Percentiles rank a stretch among this genome's conserved stretches.
These are phyloP conservation scores for Drosophila borborema DNA, from an alignment of 2,888 invertebrate species.

Conservation along the genomic window DNA sequence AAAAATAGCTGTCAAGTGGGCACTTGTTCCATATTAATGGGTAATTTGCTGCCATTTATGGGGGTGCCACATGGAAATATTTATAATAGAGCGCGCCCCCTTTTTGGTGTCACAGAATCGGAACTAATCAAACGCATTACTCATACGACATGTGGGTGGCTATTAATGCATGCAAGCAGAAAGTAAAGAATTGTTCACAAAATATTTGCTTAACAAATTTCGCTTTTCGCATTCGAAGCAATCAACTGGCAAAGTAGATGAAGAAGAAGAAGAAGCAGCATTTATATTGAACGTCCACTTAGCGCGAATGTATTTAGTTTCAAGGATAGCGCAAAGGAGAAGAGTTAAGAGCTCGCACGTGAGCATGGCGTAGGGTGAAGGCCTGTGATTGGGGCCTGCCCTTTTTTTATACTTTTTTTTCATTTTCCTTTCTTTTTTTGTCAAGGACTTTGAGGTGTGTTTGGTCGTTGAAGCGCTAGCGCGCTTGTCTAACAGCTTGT, in stretches of 20 bases:
- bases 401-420: slow-evolving; percentile 13
- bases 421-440: slow-evolving; percentile 33
- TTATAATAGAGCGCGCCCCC: slow-evolving; percentile 42
- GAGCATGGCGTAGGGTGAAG: not conserved
- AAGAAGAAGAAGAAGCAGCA: not conserved
- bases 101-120: slow-evolving; percentile 28
- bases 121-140: slow-evolving; percentile 53
- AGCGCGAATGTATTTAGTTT: slow-evolving; percentile 59
- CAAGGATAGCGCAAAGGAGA: slow-evolving; percentile 59
- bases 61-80: slow-evolving; percentile 21
- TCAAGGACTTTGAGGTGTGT: slow-evolving; percentile 75
- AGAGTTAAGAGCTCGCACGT: slow-evolving; percentile 3
- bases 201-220: slow-evolving; percentile 53
- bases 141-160: slow-evolving; percentile 55
- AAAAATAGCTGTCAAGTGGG: slow-evolving; percentile 32
- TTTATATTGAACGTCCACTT: slow-evolving; percentile 50
- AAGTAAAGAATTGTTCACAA: slow-evolving; percentile 9
- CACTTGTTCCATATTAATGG: slow-evolving; percentile 32
- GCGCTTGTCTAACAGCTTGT: slow-evolving; percentile 42
- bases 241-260: not conserved
- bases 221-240: slow-evolving; percentile 5
- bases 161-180: slow-evolving; percentile 38
- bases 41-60: slow-evolving; percentile 42
- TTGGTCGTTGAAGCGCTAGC: slow-evolving; percentile 3
- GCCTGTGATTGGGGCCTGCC: slow-evolving; percentile 1